These are phyloP conservation scores for Hyphantria cunea DNA, from an alignment of 1,140 invertebrate species.

Conservation along the genomic window DNA sequence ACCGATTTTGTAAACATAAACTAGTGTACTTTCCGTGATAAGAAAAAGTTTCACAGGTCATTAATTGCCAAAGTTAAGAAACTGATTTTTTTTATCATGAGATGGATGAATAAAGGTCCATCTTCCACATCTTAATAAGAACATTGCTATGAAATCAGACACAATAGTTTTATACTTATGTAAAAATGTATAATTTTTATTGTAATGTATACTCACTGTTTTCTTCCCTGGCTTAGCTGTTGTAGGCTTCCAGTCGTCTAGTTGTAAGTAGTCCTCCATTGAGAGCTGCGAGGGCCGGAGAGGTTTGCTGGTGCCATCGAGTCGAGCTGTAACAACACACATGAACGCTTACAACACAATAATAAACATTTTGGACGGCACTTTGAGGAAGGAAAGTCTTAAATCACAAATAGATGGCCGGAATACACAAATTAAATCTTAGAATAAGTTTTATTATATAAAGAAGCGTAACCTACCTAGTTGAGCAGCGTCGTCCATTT, in stretches of 20 bases:
- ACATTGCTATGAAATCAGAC: constrained; percentile 28
- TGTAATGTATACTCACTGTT: constrained; percentile 84
- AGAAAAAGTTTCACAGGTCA: too few species aligned
- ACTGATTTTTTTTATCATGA: not conserved
- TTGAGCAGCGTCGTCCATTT: constrained; percentile 85
- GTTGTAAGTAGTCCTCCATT: constrained; percentile 95
- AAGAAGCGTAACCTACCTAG: constrained; percentile 80
- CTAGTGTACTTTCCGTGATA: too few species aligned
- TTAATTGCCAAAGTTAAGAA: not conserved
- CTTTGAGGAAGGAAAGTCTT: not conserved
- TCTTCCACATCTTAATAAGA: constrained; percentile 32
- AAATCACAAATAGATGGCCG: not conserved
- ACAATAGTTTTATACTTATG: not conserved
- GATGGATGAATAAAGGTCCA: constrained; percentile 1
- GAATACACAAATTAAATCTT: constrained; percentile 6
- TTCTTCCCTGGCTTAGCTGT: constrained; percentile 91
- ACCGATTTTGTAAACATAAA: too few species aligned
- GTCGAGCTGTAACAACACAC: constrained; percentile 88
- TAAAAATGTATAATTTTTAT: not conserved
- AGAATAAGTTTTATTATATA: constrained; percentile 20
- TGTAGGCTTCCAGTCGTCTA: constrained; percentile 88
- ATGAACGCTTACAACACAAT: constrained; percentile 13
- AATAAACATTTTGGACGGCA: not conserved
- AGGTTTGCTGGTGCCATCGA: constrained; percentile 90
- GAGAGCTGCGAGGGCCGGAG: constrained; percentile 83